Base-by-base conservation (phyloP, 35 echinoderm and acorn worm genomes). In the Lytechinus pictus region DNA sequence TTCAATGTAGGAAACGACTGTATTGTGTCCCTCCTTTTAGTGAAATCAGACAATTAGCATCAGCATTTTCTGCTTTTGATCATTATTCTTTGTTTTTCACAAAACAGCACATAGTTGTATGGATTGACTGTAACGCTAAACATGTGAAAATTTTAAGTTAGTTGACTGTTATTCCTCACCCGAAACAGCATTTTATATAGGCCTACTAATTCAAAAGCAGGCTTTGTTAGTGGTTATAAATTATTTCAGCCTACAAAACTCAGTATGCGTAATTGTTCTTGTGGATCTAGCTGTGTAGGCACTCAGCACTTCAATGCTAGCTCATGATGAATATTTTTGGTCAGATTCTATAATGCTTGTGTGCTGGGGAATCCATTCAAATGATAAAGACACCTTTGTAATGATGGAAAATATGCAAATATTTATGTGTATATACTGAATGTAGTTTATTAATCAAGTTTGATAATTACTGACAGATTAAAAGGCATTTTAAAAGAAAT, bases 371-470 rank as follows among this genome's bases (percentile, higher is more conserved):
- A 79, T 72, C 5, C 61, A 72, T 79, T 79, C 66, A 79, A n/a
- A 79, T n/a, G 11, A 71, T 71, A 7, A 79, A 79, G 66, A 24
- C 66, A 79, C 66, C 66, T 79, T 79, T 24, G 19, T 79, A 24
- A 79, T 16, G 10, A 60, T 12, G 66, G 21, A 79, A 79, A 79
- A 79, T 79, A 79, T 79, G 66, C 66, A 79, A 79, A 79, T 79
- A 79, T 79, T 79, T 79, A 79, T 79, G 66, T 79, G 66, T 79
- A 79, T 79, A 79, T 79, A 79, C 66, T 79, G 66, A 79, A 79
- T 79, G 66, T 79, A 79, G 66, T 79, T 79, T 79, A 79, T 79
- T 79, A 79, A 79, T 79, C 66, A 79, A 79, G 66, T 79, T 79
- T 79, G 66, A 24, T 79, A 79, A 79, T 79, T 79, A 79, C 66